phyloP scores from a whole-genome alignment of 2,888 invertebrate genomes.

The Phalera bucephala region DNA sequence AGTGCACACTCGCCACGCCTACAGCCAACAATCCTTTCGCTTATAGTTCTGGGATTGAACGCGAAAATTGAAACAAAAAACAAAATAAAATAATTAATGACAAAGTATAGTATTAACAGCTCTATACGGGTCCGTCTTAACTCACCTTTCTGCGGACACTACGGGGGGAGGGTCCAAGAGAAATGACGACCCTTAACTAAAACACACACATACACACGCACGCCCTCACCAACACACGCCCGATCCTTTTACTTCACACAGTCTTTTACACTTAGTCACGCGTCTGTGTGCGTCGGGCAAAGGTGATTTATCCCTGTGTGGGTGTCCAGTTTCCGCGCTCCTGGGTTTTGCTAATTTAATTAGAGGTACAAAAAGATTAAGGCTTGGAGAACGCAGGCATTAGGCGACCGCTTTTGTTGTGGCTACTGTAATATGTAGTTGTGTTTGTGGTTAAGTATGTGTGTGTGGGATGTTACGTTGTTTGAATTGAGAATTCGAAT shows the following conservation, averaged over 20 bases:
- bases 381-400: constrained; percentile 73
- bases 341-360: constrained; percentile 83
- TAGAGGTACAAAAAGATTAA: constrained; percentile 83
- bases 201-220: constrained; percentile 76
- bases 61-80: too few species aligned
- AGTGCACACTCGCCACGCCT: too few species aligned
- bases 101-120: constrained; percentile 49
- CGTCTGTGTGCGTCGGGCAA: constrained; percentile 39
- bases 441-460: constrained; percentile 9
- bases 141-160: constrained; percentile 84
- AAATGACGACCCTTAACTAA: constrained; percentile 84
- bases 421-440: constrained; percentile 41
- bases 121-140: constrained; percentile 63
- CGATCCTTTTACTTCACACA: constrained; percentile 41
- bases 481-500: constrained; percentile 2
- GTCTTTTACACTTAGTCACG: constrained; percentile 36
- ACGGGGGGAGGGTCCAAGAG: constrained; percentile 82
- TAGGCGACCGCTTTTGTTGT: constrained; percentile 73
- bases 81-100: too few species aligned
- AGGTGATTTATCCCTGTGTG: constrained; percentile 49
- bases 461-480: constrained; percentile 4
- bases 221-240: constrained; percentile 60
- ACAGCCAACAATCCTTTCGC: too few species aligned
- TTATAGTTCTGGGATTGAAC: too few species aligned
- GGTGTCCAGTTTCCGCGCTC: constrained; percentile 80